These are phyloP conservation scores for Caenorhabditis briggsae DNA, from an alignment of 1,140 invertebrate genomes.

Conservation along the genomic window DNA sequence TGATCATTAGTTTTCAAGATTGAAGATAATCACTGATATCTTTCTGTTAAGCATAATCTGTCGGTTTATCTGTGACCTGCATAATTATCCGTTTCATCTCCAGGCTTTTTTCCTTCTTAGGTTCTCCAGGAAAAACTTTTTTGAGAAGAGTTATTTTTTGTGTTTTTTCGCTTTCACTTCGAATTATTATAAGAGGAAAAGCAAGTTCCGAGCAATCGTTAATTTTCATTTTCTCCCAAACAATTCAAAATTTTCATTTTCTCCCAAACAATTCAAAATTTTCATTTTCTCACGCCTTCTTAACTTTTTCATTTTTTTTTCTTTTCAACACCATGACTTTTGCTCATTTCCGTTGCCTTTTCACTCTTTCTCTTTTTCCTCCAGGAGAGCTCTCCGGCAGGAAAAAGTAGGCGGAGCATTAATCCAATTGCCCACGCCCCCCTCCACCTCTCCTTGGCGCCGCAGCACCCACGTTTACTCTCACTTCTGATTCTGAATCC, in stretches of 20 bases:
- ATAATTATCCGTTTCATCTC: no score
- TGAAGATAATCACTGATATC: no score
- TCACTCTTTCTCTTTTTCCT: neutral
- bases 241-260: neutral
- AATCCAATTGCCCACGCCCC: constrained; percentile 52
- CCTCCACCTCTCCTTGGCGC: neutral
- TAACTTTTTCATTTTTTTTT: neutral
- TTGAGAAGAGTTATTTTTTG: no score
- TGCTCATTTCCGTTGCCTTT: neutral
- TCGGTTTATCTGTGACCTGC: no score
- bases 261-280: neutral
- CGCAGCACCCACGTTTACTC: neutral
- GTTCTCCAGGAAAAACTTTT: no score
- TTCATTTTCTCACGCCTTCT: constrained; percentile 10
- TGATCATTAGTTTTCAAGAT: no score
- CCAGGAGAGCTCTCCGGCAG: neutral
- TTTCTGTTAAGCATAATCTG: no score
- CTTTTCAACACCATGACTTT: neutral
- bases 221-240: no score
- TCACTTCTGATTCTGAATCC: constrained; percentile 32
- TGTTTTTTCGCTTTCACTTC: no score
- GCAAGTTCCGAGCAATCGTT: no score
- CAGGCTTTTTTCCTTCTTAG: no score
- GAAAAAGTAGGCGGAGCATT: constrained; percentile 29
- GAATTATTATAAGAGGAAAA: no score